Evolutionary conservation across 2,113 vertebrate species (phyloP), one percentile per base, ranked within the genome.

Genomic region (Thunnus maccoyii): DNA sequence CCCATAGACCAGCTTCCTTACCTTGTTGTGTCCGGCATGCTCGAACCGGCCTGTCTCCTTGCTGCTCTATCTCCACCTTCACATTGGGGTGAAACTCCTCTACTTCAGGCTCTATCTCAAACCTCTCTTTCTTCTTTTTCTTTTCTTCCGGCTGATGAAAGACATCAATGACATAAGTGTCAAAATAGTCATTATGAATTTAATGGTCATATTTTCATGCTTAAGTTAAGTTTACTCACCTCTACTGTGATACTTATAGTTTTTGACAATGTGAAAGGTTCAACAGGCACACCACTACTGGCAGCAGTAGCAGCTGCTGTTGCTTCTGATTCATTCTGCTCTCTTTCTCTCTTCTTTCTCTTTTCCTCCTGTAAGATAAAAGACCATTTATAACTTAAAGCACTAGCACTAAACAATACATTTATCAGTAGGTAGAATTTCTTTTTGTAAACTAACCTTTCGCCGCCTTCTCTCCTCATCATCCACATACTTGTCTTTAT

Each of bases 11-110:
- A 20, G 16, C 10, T 10, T 9, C 41, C 72, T 86, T 78, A 95
- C 98, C 98, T 90, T 97, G 96, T 74, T 99, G 97, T 22, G 97
- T 99, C 89, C 98, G 95, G 84, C 98, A 99, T 0, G 98, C 95
- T 86, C 98, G 90, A 46, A 99, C 76, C 0, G 98, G 98, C 52
- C 98, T 94, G 87, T 99, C 97, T 2, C 95, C 96, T 78, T 95
- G 97, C 20, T 96, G 96, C 47, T 99, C 97, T 67, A 96, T 84
- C 44, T 99, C 98, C 54, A 98, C 92, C 89, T 97, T 98, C 82
- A 96, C 92, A 36, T 86, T 93, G 1, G 96, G 96, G 74, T 96
- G 95, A 78, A 99, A 99, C 54, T 97, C 97, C 6, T 98, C 98
- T 0, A 93, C 27, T 69, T 99, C 97, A 8, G 94, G 92, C 71